Conservation (phyloP, 2,113 vertebrate genomes). For the Brevimyrus niger region DNA sequence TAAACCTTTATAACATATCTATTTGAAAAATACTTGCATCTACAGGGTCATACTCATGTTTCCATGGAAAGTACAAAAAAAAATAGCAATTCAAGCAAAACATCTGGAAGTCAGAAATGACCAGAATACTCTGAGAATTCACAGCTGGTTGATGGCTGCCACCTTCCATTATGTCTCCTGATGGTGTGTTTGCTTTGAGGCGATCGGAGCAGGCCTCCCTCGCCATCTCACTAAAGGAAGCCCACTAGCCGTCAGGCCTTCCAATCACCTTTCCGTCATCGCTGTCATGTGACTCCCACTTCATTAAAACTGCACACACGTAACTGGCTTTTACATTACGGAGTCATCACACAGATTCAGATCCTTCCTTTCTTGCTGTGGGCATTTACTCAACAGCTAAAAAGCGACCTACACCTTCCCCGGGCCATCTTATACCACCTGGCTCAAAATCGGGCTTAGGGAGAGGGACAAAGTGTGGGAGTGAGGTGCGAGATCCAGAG, state of each 20-base stretch:
- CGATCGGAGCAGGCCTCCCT: neutral
- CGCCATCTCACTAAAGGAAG: neutral
- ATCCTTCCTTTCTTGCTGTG: neutral
- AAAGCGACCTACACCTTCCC: neutral
- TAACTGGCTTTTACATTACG: neutral
- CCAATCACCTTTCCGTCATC: neutral
- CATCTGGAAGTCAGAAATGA: neutral
- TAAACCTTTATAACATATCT: neutral
- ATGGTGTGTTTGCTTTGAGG: neutral
- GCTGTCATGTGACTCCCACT: neutral
- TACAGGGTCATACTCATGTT: neutral
- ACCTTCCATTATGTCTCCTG: neutral
- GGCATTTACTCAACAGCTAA: neutral
- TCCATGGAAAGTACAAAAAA: neutral
- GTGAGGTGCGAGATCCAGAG: neutral
- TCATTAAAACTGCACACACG: neutral
- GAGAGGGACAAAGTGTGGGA: neutral
- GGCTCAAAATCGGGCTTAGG: neutral
- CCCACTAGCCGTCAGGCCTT: neutral
- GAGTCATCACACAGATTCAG: neutral
- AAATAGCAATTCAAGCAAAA: neutral
- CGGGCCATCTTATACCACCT: neutral
- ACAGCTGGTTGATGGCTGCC: neutral
- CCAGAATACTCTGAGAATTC: neutral
- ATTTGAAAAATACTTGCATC: neutral